Evolutionary conservation across 2,888 invertebrate genomes (phyloP).

Genomic region (Julus scanicus): DNA sequence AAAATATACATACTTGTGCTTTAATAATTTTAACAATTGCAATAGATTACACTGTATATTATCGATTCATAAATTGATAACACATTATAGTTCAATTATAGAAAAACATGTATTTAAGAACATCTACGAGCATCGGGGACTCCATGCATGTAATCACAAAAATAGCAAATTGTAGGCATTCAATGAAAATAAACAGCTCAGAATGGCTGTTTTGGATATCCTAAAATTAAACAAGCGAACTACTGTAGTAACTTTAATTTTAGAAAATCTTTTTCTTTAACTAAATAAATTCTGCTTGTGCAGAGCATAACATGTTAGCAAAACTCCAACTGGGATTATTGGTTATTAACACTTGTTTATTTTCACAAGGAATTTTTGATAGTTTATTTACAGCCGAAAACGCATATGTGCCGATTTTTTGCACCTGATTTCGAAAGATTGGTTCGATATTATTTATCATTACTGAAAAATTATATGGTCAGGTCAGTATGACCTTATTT

Average conservation of each 20-base stretch:
- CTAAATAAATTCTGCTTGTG: not conserved
- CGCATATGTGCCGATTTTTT: not conserved
- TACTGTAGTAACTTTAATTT: not conserved
- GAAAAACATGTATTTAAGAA: too few species aligned
- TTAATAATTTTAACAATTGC: too few species aligned
- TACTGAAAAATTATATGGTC: slow-evolving; percentile 13
- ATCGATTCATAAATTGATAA: too few species aligned
- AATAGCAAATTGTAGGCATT: not conserved
- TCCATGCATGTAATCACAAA: not conserved
- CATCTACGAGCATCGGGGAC: too few species aligned
- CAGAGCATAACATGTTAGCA: not conserved
- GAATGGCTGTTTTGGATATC: not conserved
- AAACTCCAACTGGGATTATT: not conserved
- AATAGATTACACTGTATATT: too few species aligned
- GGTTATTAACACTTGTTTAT: not conserved
- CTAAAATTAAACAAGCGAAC: not conserved
- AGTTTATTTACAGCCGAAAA: not conserved
- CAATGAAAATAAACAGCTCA: not conserved
- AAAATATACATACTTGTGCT: too few species aligned
- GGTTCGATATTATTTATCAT: slow-evolving; percentile 21
- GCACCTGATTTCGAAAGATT: not conserved
- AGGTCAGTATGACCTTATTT: not conserved
- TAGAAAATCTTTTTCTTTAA: not conserved
- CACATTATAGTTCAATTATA: too few species aligned
- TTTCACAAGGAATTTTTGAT: not conserved